phyloP scores from a whole-genome alignment of 2,113 vertebrate species.

The Psittacara wagleri region DNA sequence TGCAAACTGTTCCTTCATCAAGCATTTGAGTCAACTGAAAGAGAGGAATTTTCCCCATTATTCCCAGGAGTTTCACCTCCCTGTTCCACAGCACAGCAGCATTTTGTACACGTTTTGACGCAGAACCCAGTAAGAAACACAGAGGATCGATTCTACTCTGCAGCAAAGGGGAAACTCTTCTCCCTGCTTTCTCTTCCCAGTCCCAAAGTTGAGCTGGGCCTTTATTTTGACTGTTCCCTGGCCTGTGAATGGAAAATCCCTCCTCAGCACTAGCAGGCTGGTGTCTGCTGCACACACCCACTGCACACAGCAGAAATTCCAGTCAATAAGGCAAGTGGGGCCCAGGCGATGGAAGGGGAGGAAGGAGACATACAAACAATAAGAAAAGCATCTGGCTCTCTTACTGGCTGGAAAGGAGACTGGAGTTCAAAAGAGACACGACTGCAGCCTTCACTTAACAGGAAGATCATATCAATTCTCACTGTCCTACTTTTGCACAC shows the following conservation, averaged over 20 bases:
- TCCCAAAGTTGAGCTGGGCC: constrained; percentile 52
- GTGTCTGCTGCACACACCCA: constrained; percentile 72
- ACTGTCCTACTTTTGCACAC: constrained; percentile 36
- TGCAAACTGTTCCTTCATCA: constrained; percentile 53
- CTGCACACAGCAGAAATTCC: constrained; percentile 70
- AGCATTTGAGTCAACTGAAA: neutral
- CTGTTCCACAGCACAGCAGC: neutral
- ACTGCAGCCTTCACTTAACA: constrained; percentile 38
- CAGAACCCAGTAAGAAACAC: neutral
- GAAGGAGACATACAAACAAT: constrained; percentile 70
- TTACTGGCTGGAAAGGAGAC: constrained; percentile 61
- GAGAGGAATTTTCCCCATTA: neutral
- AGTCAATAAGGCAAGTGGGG: constrained; percentile 71
- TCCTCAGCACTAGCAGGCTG: constrained; percentile 61
- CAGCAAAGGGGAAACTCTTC: constrained; percentile 30
- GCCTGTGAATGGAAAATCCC: constrained; percentile 71
- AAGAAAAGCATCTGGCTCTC: constrained; percentile 72
- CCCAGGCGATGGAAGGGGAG: constrained; percentile 68
- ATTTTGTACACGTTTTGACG: neutral
- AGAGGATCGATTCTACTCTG: neutral
- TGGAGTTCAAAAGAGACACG: constrained; percentile 47
- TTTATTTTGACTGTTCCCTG: constrained; percentile 67
- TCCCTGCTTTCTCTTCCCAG: constrained; percentile 14
- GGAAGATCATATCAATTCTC: constrained; percentile 58
- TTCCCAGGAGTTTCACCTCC: neutral